Conservation (phyloP, 2,797 vertebrate genomes). For the Clamator glandarius region DNA sequence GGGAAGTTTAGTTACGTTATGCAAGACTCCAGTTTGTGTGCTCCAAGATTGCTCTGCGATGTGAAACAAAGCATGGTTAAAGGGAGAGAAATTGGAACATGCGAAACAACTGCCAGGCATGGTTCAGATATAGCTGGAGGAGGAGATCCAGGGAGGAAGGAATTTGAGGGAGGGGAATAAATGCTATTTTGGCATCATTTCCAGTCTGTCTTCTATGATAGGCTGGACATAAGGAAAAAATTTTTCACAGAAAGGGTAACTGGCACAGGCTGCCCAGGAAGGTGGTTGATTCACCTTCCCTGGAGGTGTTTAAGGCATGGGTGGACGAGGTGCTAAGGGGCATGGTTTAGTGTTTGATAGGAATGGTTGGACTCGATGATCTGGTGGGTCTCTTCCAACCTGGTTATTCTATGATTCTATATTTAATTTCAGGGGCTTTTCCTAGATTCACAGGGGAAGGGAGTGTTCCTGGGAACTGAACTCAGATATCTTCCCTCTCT, state of each 20-base stretch:
- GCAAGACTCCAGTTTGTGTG: neutral
- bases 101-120: neutral
- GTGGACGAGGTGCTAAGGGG: no score
- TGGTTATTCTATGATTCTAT: no score
- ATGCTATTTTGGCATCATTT: neutral
- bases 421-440: neutral
- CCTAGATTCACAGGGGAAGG: neutral
- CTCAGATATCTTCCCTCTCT: neutral
- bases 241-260: no score
- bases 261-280: no score
- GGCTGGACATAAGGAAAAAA: no score
- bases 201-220: neutral
- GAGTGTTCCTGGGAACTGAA: neutral
- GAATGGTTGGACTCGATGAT: no score
- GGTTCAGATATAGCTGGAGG: neutral
- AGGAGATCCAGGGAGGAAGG: neutral
- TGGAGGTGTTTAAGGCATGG: no score
- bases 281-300: no score
- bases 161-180: neutral
- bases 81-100: neutral
- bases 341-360: no score
- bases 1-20: accelerated
- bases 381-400: no score
- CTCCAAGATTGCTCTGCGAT: neutral
- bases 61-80: neutral